Evolutionary conservation across 2,113 vertebrate species (phyloP).

Genomic region (Grammomys dolichurus): DNA sequence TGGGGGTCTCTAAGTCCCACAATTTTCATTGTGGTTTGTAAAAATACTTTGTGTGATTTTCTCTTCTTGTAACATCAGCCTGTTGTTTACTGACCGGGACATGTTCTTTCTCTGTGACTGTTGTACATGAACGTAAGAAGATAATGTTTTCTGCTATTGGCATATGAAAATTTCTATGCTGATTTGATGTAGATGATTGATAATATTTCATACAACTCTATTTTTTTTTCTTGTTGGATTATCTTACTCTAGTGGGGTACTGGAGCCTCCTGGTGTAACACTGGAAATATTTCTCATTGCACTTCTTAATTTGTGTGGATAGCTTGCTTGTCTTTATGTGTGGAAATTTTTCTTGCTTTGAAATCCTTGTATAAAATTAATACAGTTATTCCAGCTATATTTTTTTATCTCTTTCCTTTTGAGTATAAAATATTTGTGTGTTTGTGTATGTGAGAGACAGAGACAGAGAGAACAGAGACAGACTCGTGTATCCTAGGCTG

Average conservation of each 20-base stretch:
- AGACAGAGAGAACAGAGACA: not conserved
- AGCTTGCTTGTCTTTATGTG: not conserved
- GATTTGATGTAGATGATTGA: not conserved
- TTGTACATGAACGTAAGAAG: not conserved
- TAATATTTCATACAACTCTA: not conserved
- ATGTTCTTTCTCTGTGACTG: not conserved
- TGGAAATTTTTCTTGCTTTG: not conserved
- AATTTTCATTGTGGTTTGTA: not conserved
- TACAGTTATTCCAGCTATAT: not conserved
- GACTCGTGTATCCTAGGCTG: too few relatives aligned
- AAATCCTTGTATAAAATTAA: not conserved
- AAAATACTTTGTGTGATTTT: not conserved
- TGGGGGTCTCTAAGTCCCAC: not conserved
- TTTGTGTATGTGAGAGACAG: not conserved
- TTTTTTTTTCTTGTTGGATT: not conserved
- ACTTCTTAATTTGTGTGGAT: not conserved
- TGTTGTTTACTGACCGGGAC: not conserved
- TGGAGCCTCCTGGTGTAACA: not conserved
- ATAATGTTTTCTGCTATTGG: not conserved
- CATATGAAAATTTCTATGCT: not conserved
- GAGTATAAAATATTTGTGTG: not conserved
- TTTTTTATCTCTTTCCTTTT: not conserved
- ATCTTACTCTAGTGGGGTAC: not conserved
- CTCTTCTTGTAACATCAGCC: not conserved
- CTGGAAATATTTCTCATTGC: not conserved